These are phyloP conservation scores for Selenia dentaria DNA, from an alignment of 2,888 invertebrate genomes.

Conservation along the genomic window DNA sequence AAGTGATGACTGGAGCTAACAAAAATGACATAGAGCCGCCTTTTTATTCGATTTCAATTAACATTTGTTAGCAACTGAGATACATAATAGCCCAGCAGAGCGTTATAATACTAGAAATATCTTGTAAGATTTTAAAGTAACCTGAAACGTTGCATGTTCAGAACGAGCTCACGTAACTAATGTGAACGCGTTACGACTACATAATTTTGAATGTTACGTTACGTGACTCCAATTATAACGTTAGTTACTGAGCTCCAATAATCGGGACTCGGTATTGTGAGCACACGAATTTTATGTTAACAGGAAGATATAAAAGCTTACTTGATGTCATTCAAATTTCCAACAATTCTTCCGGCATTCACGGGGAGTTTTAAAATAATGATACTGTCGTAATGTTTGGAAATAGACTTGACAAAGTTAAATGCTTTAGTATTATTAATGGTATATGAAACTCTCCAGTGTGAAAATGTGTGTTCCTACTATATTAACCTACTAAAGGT, in stretches of 20 bases:
- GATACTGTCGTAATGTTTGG: slow-evolving; percentile 12
- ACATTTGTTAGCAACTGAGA: too few relatives aligned
- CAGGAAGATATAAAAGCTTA: slow-evolving; percentile 28
- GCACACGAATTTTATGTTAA: slow-evolving; percentile 16
- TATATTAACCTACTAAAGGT: not conserved
- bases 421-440: slow-evolving; percentile 12
- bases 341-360: slow-evolving; percentile 18
- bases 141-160: slow-evolving; percentile 29
- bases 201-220: slow-evolving; percentile 45
- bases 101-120: too few relatives aligned
- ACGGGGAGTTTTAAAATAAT: slow-evolving; percentile 11
- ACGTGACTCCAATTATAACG: slow-evolving; percentile 60
- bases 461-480: slow-evolving; percentile 1
- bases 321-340: slow-evolving; percentile 13
- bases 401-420: slow-evolving; percentile 16
- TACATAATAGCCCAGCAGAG: too few relatives aligned
- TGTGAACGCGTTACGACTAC: slow-evolving; percentile 54
- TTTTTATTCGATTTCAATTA: too few relatives aligned
- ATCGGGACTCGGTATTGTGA: slow-evolving; percentile 12
- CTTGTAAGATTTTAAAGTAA: slow-evolving; percentile 2
- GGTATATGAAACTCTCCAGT: slow-evolving; percentile 1
- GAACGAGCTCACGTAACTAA: slow-evolving; percentile 49
- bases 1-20: too few relatives aligned
- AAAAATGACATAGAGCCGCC: too few relatives aligned
- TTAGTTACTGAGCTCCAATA: slow-evolving; percentile 30